A percentile compares a stretch with the other conserved stretches of the same genome.
Evolutionary conservation across 2,113 vertebrate genomes (phyloP).

Genomic region (Notothenia rossii): DNA sequence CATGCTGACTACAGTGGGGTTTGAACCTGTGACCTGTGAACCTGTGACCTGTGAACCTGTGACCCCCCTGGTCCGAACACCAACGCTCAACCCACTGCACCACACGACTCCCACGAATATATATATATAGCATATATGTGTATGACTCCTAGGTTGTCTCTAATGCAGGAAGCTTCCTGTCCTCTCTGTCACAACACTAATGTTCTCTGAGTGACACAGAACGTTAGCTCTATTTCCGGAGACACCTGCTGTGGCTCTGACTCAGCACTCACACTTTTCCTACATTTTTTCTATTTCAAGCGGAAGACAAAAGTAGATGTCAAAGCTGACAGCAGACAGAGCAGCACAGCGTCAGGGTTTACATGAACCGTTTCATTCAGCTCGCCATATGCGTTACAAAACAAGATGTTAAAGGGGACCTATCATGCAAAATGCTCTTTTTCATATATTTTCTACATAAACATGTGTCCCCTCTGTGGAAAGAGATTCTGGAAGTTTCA

Average conservation of each 20-base stretch:
- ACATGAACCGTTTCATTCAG: background rate
- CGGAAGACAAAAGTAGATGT: background rate
- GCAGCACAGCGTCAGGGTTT: background rate
- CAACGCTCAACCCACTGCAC: too few species aligned
- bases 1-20: too few species aligned
- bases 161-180: slow-evolving; percentile 16
- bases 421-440: too few species aligned
- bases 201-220: slow-evolving; percentile 40
- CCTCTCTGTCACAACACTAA: slow-evolving; percentile 9
- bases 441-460: too few species aligned
- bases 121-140: too few species aligned
- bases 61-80: too few species aligned
- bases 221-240: slow-evolving; percentile 36
- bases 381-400: background rate
- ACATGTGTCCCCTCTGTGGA: too few species aligned
- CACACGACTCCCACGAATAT: background rate
- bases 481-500: too few species aligned
- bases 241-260: slow-evolving; percentile 27
- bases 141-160: slow-evolving; percentile 2
- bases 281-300: background rate
- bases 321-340: background rate
- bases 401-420: too few species aligned
- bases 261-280: background rate
- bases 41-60: too few species aligned
- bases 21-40: too few species aligned